Evolutionary conservation across 2,113 vertebrate species (phyloP).

Genomic region (Phoenicopterus ruber): DNA sequence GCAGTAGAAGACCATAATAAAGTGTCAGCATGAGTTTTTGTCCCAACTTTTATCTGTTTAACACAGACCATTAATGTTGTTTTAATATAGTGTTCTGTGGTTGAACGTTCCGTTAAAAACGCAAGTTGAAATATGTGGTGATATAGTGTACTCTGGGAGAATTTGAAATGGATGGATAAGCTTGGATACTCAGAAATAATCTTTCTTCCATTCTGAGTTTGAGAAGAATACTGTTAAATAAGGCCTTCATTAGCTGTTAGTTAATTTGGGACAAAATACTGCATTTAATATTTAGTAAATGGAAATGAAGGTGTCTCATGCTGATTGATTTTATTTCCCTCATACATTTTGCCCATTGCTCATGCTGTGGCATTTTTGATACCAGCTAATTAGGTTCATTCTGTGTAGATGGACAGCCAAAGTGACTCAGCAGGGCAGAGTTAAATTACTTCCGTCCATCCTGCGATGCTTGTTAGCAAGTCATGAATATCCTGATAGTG

Average conservation of each 20-base stretch:
- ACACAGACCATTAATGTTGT: background rate
- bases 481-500: conserved; percentile 59
- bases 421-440: conserved; percentile 73
- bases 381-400: conserved; percentile 71
- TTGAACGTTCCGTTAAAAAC: background rate
- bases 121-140: background rate
- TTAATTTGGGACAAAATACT: conserved; percentile 66
- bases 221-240: conserved; percentile 42
- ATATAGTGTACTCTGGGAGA: conserved; percentile 1
- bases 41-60: background rate
- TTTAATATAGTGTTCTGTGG: background rate
- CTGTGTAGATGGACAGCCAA: conserved; percentile 65
- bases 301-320: conserved; percentile 63
- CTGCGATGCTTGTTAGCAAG: conserved; percentile 68
- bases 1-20: background rate
- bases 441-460: conserved; percentile 72
- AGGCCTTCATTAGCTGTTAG: conserved; percentile 66
- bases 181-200: conserved; percentile 17
- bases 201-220: conserved; percentile 28
- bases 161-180: conserved; percentile 53
- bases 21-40: background rate
- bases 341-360: conserved; percentile 37
- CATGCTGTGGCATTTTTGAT: conserved; percentile 72
- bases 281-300: conserved; percentile 70
- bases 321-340: conserved; percentile 67